Evolutionary conservation across 2,113 vertebrate genomes (phyloP), one percentile per base, ranked within the genome.

Genomic region (Alaudala cheleensis): DNA sequence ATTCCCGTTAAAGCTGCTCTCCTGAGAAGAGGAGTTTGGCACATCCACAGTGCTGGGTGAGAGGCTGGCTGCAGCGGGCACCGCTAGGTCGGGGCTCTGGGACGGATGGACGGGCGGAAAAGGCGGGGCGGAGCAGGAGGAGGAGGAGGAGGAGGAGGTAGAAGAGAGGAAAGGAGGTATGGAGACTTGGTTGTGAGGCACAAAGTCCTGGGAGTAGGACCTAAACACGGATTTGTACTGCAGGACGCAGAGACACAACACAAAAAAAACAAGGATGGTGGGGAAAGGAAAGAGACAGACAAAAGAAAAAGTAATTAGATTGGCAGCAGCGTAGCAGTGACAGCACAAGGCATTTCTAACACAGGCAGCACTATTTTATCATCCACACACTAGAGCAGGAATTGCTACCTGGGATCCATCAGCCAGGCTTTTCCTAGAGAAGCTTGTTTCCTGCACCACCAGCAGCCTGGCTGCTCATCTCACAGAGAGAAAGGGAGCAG

Each of bases 131-230:
- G 98, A 98, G 98, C 98, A 98, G 97, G 98, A 98, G 93, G 98
- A 42, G 40, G 37, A 37, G 37, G 37, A 37, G 37, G 37, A 37
- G 37, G 40, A 98, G 96, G 98, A 98, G 96, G 98, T 95, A 97
- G 98, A 95, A 95, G 97, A 98, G 91, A 98, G 97, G 97, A 98
- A 97, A 98, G 98, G 98, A 69, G 97, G 97, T 94, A 96, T 85
- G 93, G 98, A 98, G 96, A 97, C 97, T 86, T 97, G 98, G 95
- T 94, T 97, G 95, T 97, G 98, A 98, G 98, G 97, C 97, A 97
- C 97, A 97, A 98, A 98, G 91, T 98, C 98, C 97, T 98, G 98
- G 71, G 98, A 98, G 97, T 97, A 98, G 97, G 98, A 98, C 97
- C 98, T 98, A 97, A 98, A 98, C 97, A 98, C 98, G 17, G 98